Base-by-base conservation (phyloP, 2,888 invertebrate species). In the Drosophila quinaria region DNA sequence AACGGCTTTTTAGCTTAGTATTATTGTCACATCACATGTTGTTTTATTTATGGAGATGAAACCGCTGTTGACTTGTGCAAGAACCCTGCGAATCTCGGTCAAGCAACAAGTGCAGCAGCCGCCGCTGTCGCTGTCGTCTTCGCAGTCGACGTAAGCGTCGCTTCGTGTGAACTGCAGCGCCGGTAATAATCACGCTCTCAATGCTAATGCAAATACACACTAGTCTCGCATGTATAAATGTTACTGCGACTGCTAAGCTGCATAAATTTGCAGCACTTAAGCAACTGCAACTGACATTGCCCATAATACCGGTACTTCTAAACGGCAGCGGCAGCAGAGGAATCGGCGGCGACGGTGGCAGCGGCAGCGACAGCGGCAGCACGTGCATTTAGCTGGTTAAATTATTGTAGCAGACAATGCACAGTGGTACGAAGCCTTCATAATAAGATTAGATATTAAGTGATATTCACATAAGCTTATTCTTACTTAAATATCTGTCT, bases 51-150 rank as follows among this genome's bases (percentile, higher is more conserved):
- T 69, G 47, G 42, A 42, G 63, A 58, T 35, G 58, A 55, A 35
- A 46, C 17, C 39, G 52, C 25, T 49, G 50, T 46, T 55, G 25
- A 44, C 52, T 71, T 70, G 67, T 79, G 82, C 66, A 80, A 77
- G 67, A 70, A 74, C 70, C 55, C 44, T 58, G 63, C 68, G 65
- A 83, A 83, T 84, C 70, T 83, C 83, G 83, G 83, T 83, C 83
- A 87, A 83, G 84, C 87, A 74, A 81, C 89, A 89, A 89, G 89
- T 89, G 89, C 89, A 86, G 54, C 89, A 56, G 51, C 52, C 55
- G 17, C 11, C 17, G 44, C 46, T 6, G 67, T 10, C 42, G 39
- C 49, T 3, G 44, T 31, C 15, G 46, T 31, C 17, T 33, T 17
- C 19, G 39, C 33, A 4, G 68, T 17, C 35, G 17, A 5, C 19